Evolutionary conservation across 2,113 vertebrate species (phyloP).

Genomic region (Trochalopteron elliotii): DNA sequence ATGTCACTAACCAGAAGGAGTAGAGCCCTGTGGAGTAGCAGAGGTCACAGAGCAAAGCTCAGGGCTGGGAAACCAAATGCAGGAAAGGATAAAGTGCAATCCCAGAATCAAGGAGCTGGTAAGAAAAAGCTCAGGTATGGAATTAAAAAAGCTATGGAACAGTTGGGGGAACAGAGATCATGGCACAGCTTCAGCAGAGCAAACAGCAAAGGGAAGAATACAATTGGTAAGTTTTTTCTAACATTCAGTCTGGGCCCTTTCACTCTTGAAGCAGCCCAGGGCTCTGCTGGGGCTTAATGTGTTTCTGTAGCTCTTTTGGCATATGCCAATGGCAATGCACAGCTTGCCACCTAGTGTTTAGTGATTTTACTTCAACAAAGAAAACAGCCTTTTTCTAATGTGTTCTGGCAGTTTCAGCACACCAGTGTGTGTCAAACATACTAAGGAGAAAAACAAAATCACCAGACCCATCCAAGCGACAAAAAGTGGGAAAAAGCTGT

Average conservation of each 20-base stretch:
- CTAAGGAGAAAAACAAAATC: neutral
- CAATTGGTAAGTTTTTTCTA: neutral
- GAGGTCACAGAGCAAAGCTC: neutral
- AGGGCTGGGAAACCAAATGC: neutral
- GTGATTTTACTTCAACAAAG: neutral
- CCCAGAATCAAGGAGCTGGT: neutral
- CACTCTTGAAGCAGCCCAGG: neutral
- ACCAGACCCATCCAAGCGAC: neutral
- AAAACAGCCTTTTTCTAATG: neutral
- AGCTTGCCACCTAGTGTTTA: constrained; percentile 38
- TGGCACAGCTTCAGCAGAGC: neutral
- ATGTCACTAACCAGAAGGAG: neutral
- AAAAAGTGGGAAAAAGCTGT: neutral
- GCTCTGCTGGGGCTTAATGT: neutral
- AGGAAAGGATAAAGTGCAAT: neutral
- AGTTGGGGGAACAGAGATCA: neutral
- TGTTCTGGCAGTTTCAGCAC: neutral
- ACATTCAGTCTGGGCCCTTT: neutral
- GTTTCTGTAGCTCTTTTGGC: neutral
- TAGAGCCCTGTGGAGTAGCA: neutral
- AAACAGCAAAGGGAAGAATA: neutral
- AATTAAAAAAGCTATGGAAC: neutral
- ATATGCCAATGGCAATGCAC: rapidly evolving
- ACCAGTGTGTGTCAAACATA: neutral
- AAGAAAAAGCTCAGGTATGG: neutral